Evolutionary conservation across 2,888 invertebrate genomes (phyloP).

Genomic region (Conus canariensis): DNA sequence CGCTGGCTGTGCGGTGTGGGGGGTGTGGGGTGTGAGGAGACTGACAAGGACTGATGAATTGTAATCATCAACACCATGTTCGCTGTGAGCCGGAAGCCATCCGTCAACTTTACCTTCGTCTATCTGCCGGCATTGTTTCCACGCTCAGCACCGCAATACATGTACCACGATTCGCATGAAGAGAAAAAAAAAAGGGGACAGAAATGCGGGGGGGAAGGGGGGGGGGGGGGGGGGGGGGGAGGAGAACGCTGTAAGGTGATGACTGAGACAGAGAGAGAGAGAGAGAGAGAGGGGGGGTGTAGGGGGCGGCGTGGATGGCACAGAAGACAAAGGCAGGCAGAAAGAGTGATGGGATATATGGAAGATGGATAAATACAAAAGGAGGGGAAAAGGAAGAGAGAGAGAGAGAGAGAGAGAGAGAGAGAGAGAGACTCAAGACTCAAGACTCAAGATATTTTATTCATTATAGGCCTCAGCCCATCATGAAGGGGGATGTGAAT

Average conservation of each 20-base stretch:
- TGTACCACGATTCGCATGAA: too few relatives aligned
- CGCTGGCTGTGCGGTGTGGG: neutral
- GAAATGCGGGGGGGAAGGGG: neutral
- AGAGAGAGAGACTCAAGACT: neutral
- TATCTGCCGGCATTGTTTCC: too few relatives aligned
- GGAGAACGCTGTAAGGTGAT: neutral
- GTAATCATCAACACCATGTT: too few relatives aligned
- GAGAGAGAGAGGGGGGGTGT: neutral
- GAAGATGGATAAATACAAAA: neutral
- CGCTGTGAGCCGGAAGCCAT: too few relatives aligned
- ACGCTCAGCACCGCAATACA: too few relatives aligned
- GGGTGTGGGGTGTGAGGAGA: neutral
- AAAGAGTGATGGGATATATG: neutral
- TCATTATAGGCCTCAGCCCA: too few relatives aligned
- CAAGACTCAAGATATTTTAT: too few relatives aligned
- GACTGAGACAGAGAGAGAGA: neutral
- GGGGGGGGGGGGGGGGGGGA: neutral
- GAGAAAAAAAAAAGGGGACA: too few relatives aligned
- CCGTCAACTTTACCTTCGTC: too few relatives aligned
- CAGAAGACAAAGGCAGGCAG: too few relatives aligned
- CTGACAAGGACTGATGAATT: neutral
- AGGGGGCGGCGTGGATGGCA: too few relatives aligned
- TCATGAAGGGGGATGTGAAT: too few relatives aligned
- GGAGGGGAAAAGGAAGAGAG: neutral
- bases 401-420: constrained; percentile 14